Evolutionary conservation across 2,113 vertebrate species (phyloP).

Genomic region (Eupsittula cactorum): DNA sequence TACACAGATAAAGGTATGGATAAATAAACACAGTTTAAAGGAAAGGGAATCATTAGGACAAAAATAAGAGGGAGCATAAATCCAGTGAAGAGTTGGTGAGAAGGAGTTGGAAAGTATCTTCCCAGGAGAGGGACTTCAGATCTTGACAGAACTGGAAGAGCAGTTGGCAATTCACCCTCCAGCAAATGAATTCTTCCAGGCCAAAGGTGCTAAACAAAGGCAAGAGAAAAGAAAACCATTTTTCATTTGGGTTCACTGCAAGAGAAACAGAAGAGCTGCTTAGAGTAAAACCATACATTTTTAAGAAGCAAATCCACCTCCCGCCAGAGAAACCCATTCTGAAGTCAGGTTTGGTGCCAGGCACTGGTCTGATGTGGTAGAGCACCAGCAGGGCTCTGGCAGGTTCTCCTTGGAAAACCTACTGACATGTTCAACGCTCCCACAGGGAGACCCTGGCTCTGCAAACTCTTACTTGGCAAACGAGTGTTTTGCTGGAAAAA

Average conservation of each 20-base stretch:
- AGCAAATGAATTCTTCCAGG: not conserved
- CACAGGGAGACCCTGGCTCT: not conserved
- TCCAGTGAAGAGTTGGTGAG: not conserved
- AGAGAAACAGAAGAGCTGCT: not conserved
- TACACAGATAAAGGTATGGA: not conserved
- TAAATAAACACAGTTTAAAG: not conserved
- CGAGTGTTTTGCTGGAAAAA: not conserved
- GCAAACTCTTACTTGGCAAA: not conserved
- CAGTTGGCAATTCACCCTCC: not conserved
- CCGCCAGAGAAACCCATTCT: not conserved
- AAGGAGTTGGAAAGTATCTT: not conserved
- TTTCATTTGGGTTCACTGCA: not conserved
- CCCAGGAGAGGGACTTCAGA: not conserved
- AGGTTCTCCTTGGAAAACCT: not conserved
- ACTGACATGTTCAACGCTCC: not conserved
- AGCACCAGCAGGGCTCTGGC: not conserved
- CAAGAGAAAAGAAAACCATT: not conserved
- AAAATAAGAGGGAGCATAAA: not conserved
- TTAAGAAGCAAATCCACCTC: not conserved
- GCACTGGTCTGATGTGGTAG: not conserved
- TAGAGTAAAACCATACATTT: not conserved
- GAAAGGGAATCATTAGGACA: not conserved
- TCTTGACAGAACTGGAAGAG: not conserved
- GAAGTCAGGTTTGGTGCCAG: not conserved
- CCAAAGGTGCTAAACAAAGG: not conserved